Base-by-base conservation (phyloP, 1,140 invertebrate genomes). In the Zaprionus ghesquierei region DNA sequence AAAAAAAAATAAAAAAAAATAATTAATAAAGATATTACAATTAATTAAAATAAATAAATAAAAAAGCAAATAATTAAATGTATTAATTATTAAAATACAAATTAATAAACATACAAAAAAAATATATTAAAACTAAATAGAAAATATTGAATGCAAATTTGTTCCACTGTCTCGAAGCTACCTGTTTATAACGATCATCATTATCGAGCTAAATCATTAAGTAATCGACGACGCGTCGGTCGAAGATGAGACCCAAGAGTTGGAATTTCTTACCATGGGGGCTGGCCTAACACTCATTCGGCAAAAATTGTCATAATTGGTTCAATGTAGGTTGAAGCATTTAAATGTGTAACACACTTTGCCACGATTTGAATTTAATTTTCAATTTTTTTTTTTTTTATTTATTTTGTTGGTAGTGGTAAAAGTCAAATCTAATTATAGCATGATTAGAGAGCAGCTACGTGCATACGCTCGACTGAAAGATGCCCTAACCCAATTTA, bases 301-400 rank as follows among this genome's bases (percentile, higher is more conserved):
- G 54, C 35, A 41, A 41, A 71, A 87, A 79, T 87, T 82, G 72
- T 86, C 71, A 87, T 87, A 79, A 86, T 89, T 89, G 76, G 54
- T 65, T 49, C 38, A 29, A 69, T 64, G 84, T 84, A 79, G 84
- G 84, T 74, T 80, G 80, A 78, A 75, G 68, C 64, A 68, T 69
- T 89, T 89, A 79, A 86, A 82, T 73, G 60, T 80, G 76, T 84
- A 84, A 80, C 84, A 75, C 68, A 69, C 63, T 77, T 70, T 27
- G 44, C 8, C 58, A 63, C 69, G 80, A 78, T 82, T 82, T 82
- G 65, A 75, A 68, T 82, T 18, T 59, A 1, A 9, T 15, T 15
- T 38, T 38, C n/a, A n/a, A n/a, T n/a, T n/a, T n/a, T n/a, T n/a
- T n/a, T n/a, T n/a, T n/a, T n/a, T n/a, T n/a, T n/a, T n/a, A n/a